These are phyloP conservation scores for Engraulis encrasicolus DNA, from an alignment of 2,113 vertebrate genomes.

Conservation along the genomic window DNA sequence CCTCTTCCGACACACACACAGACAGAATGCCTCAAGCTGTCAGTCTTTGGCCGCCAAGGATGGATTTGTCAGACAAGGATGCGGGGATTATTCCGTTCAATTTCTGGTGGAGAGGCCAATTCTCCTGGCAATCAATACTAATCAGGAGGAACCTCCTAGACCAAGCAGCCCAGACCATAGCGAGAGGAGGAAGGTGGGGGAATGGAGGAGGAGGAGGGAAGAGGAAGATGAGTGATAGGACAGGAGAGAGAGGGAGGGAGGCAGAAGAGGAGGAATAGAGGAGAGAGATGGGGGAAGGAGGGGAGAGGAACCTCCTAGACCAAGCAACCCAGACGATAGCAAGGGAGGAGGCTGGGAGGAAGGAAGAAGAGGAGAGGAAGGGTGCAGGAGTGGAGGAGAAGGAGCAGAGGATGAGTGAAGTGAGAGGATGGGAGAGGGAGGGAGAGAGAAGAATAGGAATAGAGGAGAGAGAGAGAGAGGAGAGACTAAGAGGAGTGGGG, in stretches of 20 bases:
- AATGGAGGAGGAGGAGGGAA: neutral
- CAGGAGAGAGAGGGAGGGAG: neutral
- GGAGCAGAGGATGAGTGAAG: neutral
- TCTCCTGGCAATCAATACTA: slow-evolving; percentile 80
- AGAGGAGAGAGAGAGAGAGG: no score
- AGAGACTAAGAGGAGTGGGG: no score
- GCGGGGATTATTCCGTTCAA: slow-evolving; percentile 78
- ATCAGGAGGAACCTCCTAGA: slow-evolving; percentile 60
- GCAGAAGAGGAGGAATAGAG: slow-evolving; percentile 47
- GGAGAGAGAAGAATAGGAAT: neutral
- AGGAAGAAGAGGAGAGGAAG: neutral
- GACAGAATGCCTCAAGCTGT: slow-evolving; percentile 26
- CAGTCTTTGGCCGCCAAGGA: slow-evolving; percentile 51
- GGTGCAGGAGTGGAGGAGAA: no score
- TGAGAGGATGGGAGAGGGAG: neutral
- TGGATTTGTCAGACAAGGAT: slow-evolving; percentile 70
- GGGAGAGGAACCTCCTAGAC: neutral
- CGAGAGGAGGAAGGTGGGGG: neutral
- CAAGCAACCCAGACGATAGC: slow-evolving; percentile 34
- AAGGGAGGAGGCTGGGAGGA: neutral
- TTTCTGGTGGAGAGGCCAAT: slow-evolving; percentile 77
- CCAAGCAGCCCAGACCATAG: slow-evolving; percentile 35
- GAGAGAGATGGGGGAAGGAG: slow-evolving; percentile 54
- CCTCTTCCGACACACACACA: no score
- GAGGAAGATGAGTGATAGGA: neutral